phyloP scores from a whole-genome alignment of 2,797 vertebrate species.

The Characodon lateralis region DNA sequence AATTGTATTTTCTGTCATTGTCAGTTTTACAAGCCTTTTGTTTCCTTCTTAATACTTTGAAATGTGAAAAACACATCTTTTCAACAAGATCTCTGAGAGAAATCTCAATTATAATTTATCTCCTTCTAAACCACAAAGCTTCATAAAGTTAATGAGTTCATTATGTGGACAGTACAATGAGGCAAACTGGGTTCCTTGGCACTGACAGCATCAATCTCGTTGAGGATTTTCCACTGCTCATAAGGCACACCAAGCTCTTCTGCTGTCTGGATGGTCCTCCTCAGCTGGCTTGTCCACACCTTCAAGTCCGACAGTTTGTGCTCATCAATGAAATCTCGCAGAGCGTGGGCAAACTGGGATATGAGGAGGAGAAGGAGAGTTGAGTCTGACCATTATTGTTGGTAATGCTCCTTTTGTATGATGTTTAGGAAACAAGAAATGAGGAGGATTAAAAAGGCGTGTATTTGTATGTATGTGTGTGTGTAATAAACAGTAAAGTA shows the following conservation, averaged over 20 bases:
- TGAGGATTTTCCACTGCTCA: slow-evolving; percentile 98
- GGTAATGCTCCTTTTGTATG: slow-evolving; percentile 6
- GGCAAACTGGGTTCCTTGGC: not conserved
- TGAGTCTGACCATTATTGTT: slow-evolving; percentile 1
- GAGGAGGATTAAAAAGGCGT: not conserved
- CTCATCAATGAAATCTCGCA: slow-evolving; percentile 88
- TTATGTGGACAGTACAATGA: not conserved
- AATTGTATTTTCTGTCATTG: not conserved
- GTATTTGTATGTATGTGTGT: not conserved
- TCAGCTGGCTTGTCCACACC: slow-evolving; percentile 97
- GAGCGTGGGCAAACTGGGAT: slow-evolving; percentile 85
- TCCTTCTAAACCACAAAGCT: not conserved
- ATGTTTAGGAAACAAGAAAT: slow-evolving; percentile 4
- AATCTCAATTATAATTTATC: not conserved
- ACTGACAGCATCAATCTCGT: slow-evolving; percentile 97
- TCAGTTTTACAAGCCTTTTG: no score
- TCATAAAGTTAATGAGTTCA: not conserved
- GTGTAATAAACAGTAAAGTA: slow-evolving; percentile 9
- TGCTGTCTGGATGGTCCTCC: slow-evolving; percentile 95
- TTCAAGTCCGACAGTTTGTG: slow-evolving; percentile 92
- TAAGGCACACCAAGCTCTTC: slow-evolving; percentile 92
- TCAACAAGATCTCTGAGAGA: not conserved
- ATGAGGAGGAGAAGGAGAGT: slow-evolving; percentile 1
- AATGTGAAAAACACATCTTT: not conserved
- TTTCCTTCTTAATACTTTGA: not conserved